Conservation (phyloP, 2,113 vertebrate species). For the Phylloscopus whistleri region DNA sequence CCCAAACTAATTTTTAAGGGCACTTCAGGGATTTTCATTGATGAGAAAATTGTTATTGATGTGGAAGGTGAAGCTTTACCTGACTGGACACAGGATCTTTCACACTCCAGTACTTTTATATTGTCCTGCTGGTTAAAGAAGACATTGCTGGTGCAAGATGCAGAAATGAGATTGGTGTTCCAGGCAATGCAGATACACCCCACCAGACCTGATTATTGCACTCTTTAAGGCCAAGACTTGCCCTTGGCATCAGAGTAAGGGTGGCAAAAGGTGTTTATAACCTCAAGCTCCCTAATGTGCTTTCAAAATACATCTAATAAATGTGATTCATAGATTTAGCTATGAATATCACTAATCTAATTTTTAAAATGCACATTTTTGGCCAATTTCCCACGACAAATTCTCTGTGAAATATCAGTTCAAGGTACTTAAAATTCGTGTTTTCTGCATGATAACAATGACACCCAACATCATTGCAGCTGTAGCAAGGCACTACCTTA, state of each 20-base stretch:
- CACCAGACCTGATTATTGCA: background rate
- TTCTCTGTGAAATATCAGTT: background rate
- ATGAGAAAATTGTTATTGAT: background rate
- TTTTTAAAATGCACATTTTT: background rate
- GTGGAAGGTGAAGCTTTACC: background rate
- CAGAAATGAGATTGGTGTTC: background rate
- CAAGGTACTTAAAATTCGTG: background rate
- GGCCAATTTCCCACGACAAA: background rate
- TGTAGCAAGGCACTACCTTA: background rate
- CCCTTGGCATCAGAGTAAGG: background rate
- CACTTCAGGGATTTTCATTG: background rate
- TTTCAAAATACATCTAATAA: background rate
- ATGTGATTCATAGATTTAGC: background rate
- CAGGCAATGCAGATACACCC: background rate
- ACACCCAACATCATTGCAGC: background rate
- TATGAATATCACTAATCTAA: background rate
- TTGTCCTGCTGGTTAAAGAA: background rate
- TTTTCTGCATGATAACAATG: background rate
- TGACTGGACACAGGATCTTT: background rate
- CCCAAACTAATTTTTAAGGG: background rate
- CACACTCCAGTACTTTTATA: background rate
- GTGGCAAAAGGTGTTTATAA: background rate
- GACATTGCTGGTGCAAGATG: background rate
- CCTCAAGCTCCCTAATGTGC: background rate
- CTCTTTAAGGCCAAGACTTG: background rate